Percentiles rank a stretch among this genome's conserved stretches.
Evolutionary conservation across 2,797 vertebrate species (phyloP).

Genomic region (Steatocranus sp.): DNA sequence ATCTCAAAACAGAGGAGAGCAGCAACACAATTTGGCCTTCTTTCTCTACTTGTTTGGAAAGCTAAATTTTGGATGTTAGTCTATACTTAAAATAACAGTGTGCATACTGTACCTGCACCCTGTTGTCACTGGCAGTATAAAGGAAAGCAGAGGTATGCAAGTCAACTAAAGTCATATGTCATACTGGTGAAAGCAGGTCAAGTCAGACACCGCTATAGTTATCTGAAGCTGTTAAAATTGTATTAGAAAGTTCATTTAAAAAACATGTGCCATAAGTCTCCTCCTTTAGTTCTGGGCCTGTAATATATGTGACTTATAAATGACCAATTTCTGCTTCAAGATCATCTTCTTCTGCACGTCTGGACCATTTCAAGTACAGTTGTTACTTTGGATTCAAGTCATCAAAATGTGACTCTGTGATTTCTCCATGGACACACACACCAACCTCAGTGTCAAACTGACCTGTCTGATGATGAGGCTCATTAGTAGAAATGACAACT

Average conservation of each 20-base stretch:
- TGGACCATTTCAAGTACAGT: not conserved
- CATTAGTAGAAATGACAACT: not conserved
- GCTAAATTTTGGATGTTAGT: slow-evolving; percentile 7
- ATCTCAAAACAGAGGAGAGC: not conserved
- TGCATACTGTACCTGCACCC: slow-evolving; percentile 24
- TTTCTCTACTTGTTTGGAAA: slow-evolving; percentile 10
- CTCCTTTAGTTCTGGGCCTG: not conserved
- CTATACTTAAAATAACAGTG: slow-evolving; percentile 26
- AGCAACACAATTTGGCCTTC: slow-evolving; percentile 6
- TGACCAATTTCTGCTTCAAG: not conserved
- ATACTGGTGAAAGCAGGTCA: not conserved
- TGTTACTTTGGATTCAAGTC: not conserved
- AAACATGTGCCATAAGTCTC: not conserved
- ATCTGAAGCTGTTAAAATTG: not conserved
- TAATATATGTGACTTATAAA: not conserved
- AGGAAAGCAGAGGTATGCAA: slow-evolving; percentile 15
- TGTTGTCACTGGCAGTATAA: slow-evolving; percentile 27
- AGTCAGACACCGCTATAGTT: not conserved
- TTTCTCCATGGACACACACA: not conserved
- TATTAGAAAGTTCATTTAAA: not conserved
- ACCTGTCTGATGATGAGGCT: not conserved
- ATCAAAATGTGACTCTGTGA: not conserved
- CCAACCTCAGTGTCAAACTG: not conserved
- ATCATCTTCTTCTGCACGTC: not conserved
- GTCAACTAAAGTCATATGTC: not conserved